Base-by-base conservation (phyloP, 2,888 invertebrate species). In the Hypomecis atomaria region DNA sequence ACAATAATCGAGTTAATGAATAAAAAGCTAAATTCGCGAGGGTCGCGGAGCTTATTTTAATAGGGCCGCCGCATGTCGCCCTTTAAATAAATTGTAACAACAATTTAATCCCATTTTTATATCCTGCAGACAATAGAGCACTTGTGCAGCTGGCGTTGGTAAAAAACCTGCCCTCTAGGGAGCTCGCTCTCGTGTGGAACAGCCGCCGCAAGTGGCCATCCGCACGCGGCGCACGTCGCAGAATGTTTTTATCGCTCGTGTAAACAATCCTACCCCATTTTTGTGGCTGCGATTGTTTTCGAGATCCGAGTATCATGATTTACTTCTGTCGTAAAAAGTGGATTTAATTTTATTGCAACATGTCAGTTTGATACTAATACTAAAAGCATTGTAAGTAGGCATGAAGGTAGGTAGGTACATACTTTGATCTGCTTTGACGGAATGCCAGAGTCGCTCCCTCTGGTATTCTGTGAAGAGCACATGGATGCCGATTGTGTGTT, bases 121-220 rank as follows among this genome's bases (percentile, higher is more conserved):
- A 62, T 76, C 70, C 55, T 72, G 65, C 75, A 72, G 71, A 89
- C 86, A 89, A 89, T 83, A 70, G 78, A 53, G 71, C 71, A 89
- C 91, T 91, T 88, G 90, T 77, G 86, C 91, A 91, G 92, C 91
- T 91, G 92, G 87, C 89, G 72, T 65, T 71, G 79, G 81, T 52
- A 86, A 87, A 87, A 89, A 88, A 83, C 78, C 76, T 72, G 81
- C 73, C 72, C 74, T 66, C 68, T 74, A 75, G 59, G 6, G 67
- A 59, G 63, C 67, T 73, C 56, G 47, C 13, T 47, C 1, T 23
- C 5, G 45, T 8, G 13, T 5, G 13, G 13, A 4, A 10, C 6
- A 13, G 0, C 1, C 4, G 38, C 59, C 38, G 67, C 71, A 73
- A 74, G 73, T 73, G 74, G 68, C 56, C 71, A 65, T 72, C 60